Evolutionary conservation across 2,113 vertebrate species (phyloP).

Genomic region (Pollimyrus isidori): DNA sequence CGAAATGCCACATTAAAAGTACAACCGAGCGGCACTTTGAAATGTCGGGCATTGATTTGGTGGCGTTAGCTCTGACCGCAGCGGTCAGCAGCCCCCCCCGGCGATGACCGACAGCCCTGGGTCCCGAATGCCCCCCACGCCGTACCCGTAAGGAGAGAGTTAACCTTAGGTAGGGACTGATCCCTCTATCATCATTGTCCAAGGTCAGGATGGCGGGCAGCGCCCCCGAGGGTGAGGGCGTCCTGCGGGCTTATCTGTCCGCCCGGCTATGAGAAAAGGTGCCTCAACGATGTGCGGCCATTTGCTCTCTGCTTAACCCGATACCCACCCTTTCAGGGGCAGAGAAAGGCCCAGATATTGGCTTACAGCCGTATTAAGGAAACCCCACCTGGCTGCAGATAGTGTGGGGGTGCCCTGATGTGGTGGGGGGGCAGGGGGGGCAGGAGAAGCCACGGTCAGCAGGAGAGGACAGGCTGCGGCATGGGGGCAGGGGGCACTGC

Average conservation of each 20-base stretch:
- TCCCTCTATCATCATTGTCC: slow-evolving; percentile 41
- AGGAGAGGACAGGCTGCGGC: neutral
- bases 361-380: slow-evolving; percentile 14
- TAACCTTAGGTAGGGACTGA: slow-evolving; percentile 26
- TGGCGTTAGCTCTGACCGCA: slow-evolving; percentile 36
- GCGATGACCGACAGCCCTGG: neutral
- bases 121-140: slow-evolving; percentile 20
- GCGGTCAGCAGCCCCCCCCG: neutral
- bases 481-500: neutral
- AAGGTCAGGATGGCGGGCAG: neutral
- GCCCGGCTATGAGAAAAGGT: neutral
- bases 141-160: slow-evolving; percentile 33
- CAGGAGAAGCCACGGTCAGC: neutral
- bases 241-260: slow-evolving; percentile 10
- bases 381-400: slow-evolving; percentile 10
- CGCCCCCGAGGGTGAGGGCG: neutral
- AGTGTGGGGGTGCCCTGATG: neutral
- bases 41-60: slow-evolving; percentile 19
- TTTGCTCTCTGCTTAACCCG: neutral
- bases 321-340: slow-evolving; percentile 9
- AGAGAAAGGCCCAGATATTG: slow-evolving; percentile 3
- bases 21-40: neutral
- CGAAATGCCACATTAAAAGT: neutral
- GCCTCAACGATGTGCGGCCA: neutral
- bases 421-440: neutral